Evolutionary conservation across 2,888 invertebrate species (phyloP).

Genomic region (Callosobruchus maculatus): DNA sequence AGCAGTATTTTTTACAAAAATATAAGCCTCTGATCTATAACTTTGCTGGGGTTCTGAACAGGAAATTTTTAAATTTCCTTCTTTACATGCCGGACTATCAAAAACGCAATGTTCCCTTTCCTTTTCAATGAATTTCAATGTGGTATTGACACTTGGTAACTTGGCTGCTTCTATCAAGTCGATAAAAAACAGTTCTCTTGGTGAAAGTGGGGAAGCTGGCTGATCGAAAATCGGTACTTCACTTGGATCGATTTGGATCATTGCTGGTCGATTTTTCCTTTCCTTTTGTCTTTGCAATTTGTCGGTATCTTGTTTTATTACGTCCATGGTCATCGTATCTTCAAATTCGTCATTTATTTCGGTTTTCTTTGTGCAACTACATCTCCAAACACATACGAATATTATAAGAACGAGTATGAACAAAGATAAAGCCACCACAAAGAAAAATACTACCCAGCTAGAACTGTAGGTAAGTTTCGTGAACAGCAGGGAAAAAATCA

Average conservation of each 20-base stretch:
- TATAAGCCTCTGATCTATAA: neutral
- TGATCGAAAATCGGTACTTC: constrained; percentile 14
- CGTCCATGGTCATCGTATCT: neutral
- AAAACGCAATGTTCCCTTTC: constrained; percentile 8
- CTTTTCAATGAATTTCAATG: constrained; percentile 14
- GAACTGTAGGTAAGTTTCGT: neutral
- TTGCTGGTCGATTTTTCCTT: constrained; percentile 4
- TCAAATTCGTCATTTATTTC: neutral
- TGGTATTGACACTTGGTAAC: constrained; percentile 16
- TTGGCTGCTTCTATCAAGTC: constrained; percentile 44
- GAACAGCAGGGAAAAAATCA: constrained; percentile 29
- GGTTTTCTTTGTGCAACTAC: neutral
- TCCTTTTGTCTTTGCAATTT: neutral
- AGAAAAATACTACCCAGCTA: constrained; percentile 28
- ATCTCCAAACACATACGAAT: constrained; percentile 33
- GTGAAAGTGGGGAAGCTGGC: constrained; percentile 34
- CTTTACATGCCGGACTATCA: neutral
- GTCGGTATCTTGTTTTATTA: neutral
- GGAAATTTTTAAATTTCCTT: neutral
- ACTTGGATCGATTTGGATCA: constrained; percentile 4
- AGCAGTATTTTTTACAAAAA: neutral
- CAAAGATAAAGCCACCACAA: constrained; percentile 26
- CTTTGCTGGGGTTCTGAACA: neutral
- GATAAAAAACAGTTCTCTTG: constrained; percentile 47
- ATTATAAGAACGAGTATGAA: constrained; percentile 34